Conservation (phyloP, 2,113 vertebrate species). For the Pelmatolapia mariae region DNA sequence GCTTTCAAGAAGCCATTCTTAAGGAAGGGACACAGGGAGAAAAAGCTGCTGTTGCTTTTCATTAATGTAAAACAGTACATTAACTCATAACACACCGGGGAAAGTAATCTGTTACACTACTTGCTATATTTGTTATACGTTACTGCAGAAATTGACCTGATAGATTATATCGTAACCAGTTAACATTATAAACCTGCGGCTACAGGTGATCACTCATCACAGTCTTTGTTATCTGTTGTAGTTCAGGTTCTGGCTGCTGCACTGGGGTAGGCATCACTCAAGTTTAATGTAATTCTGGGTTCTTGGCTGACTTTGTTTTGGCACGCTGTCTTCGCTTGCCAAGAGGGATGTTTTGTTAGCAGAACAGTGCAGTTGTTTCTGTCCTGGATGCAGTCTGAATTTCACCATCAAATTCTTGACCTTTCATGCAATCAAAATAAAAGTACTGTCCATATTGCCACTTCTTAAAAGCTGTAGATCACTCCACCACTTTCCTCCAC, state of each 20-base stretch:
- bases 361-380: background rate
- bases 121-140: background rate
- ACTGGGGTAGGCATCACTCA: background rate
- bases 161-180: background rate
- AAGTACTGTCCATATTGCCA: background rate
- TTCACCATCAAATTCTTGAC: background rate
- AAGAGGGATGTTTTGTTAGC: background rate
- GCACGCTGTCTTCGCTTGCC: background rate
- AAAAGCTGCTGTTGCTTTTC: background rate
- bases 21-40: background rate
- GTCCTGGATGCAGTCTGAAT: background rate
- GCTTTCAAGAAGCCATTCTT: background rate
- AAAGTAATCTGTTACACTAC: background rate
- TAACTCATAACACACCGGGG: background rate
- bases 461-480: background rate
- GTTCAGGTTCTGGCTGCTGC: background rate
- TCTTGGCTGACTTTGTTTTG: background rate
- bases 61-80: background rate
- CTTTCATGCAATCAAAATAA: background rate
- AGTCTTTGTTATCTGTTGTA: background rate
- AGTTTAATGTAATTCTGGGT: background rate
- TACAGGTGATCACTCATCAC: background rate
- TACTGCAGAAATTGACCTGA: background rate
- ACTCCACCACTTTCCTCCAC: background rate
- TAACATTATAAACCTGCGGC: background rate